Evolutionary conservation across 2,888 invertebrate genomes (phyloP).

Genomic region (Diaperis boleti): DNA sequence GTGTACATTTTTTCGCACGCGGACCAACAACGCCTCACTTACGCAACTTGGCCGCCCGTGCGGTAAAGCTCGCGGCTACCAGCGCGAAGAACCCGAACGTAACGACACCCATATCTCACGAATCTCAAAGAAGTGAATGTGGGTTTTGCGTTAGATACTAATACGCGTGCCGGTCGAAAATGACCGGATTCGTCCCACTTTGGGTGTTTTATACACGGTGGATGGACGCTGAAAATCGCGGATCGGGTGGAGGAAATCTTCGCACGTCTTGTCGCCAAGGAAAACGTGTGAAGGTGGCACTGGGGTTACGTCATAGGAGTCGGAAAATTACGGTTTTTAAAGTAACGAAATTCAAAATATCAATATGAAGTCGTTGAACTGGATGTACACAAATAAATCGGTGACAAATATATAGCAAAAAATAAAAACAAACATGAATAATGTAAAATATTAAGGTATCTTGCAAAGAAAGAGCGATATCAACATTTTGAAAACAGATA

Average conservation of each 20-base stretch:
- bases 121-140: conserved; percentile 25
- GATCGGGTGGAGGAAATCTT: conserved; percentile 10
- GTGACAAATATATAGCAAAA: too few species aligned
- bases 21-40: conserved; percentile 6
- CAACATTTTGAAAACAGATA: too few species aligned
- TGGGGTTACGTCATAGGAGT: too few species aligned
- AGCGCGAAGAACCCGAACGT: conserved; percentile 30
- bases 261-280: conserved; percentile 10
- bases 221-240: conserved; percentile 5
- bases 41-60: conserved; percentile 40
- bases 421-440: too few species aligned
- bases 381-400: too few species aligned
- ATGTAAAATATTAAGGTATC: too few species aligned
- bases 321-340: too few species aligned
- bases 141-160: conserved; percentile 14
- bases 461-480: too few species aligned
- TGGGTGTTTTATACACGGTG: conserved; percentile 23
- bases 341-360: too few species aligned
- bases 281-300: too few species aligned
- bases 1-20: neutral
- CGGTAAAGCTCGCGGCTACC: conserved; percentile 18
- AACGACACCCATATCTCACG: conserved; percentile 29
- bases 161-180: conserved; percentile 16
- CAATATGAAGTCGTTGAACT: too few species aligned
- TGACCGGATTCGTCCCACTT: conserved; percentile 8